Evolutionary conservation across 2,888 invertebrate genomes (phyloP), one percentile per base, ranked within the genome.

Genomic region (Peribatodes rhomboidaria): DNA sequence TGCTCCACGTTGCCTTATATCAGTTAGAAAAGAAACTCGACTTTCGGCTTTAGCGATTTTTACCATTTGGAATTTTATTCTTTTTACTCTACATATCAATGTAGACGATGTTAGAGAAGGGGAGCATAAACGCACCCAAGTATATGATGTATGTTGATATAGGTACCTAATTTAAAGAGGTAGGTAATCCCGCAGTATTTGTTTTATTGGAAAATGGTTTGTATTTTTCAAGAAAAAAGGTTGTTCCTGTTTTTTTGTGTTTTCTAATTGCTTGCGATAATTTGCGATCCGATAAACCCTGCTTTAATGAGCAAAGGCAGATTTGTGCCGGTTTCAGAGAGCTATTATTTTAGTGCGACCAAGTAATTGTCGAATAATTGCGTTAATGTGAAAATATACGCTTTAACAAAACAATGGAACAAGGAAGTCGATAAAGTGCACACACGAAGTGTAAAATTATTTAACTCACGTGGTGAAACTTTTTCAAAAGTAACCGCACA

Each of bases 331-430:
- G 83, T 85, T 82, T 76, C 79, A 75, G 80, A 68, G 68, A 81
- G 79, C 85, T 79, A 83, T 87, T 84, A 89, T 86, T 85, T 80
- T 79, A 83, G 81, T 81, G 80, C 83, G 83, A 80, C 84, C 90
- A 84, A 86, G 87, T 92, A 92, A 92, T 92, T 88, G 86, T 87
- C 90, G 90, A 87, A 89, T 92, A 92, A 92, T 92, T 92, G 89
- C 90, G 90, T 80, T 91, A 91, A 92, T 85, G 87, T 89, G 91
- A 89, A 92, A 90, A 87, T 89, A 77, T 84, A 92, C 89, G 92
- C 86, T 91, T 90, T 88, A 87, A 90, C 81, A 82, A 73, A 92
- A 93, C 90, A 92, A 92, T 91, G 81, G 88, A 80, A 83, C 75
- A 75, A 82, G 86, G 84, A 86, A 89, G 84, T 83, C 79, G 76